Evolutionary conservation across 1,140 invertebrate genomes (phyloP), one percentile per base, ranked within the genome.

Genomic region (Aricia agestis): DNA sequence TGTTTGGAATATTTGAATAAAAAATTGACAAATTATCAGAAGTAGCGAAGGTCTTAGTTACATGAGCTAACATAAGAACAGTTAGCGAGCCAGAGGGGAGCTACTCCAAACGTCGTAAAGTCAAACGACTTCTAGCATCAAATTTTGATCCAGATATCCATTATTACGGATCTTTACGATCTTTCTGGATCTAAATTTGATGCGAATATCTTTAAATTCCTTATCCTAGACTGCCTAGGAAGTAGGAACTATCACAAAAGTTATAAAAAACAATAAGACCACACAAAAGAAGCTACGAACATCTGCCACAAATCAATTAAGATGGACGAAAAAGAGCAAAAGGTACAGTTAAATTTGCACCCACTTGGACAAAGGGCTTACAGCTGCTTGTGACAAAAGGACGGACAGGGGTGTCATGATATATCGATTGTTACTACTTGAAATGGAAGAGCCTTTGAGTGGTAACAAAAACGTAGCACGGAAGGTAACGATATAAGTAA

Each of bases 291-390:
- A 9, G n/a, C 18, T 18, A 68, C 52, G 9, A 42, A 67, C 70
- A 72, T 75, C 71, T 72, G 72, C 69, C 41, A 69, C 67, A 68
- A 72, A 72, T 68, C 70, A 71, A 71, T 71, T 69, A 63, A 41
- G 65, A 52, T 68, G 61, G n/a, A 68, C 66, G 6, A 59, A 75
- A 70, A 69, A 15, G 31, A 69, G 58, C 41, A 61, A 69, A 70
- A 75, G 72, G 70, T 74, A 73, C 75, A 74, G 77, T 82, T 78
- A 76, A 79, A 78, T 83, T 84, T 74, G 82, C 82, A 83, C 81
- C 82, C 78, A 85, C 76, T 83, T 70, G 59, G 68, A 78, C 75
- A 78, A 72, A 78, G 61, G 74, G 57, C 19, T 63, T 70, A 68
- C 82, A 78, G 78, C 82, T 82, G 79, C 66, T 61, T 10, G 25